phyloP scores from a whole-genome alignment of 2,113 vertebrate genomes.

The Ciconia stormi region DNA sequence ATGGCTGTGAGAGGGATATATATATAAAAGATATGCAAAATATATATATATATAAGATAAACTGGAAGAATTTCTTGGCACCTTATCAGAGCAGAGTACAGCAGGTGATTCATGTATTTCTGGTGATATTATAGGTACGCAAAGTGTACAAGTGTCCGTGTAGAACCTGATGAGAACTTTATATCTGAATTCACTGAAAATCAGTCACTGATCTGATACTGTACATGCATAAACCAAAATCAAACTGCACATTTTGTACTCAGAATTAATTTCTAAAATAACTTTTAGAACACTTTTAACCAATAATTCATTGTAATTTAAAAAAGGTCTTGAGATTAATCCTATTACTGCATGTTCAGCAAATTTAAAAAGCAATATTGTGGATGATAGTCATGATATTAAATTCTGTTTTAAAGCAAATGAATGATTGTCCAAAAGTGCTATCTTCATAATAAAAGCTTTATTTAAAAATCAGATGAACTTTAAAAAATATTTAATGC shows the following conservation, averaged over 20 bases:
- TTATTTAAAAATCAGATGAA: not conserved
- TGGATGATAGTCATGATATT: not conserved
- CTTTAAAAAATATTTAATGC: not conserved
- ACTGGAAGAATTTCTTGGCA: not conserved
- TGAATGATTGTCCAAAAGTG: not conserved
- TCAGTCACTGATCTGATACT: not conserved
- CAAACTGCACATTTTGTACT: not conserved
- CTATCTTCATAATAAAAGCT: not conserved
- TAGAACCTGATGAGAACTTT: not conserved
- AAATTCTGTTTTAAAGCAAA: not conserved
- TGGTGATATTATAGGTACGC: not conserved
- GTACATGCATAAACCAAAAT: not conserved
- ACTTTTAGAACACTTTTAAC: not conserved
- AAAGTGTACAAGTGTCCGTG: not conserved
- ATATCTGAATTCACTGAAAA: not conserved
- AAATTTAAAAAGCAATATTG: not conserved
- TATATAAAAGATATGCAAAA: not conserved
- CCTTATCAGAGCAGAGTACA: not conserved
- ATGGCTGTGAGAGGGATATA: rapidly evolving
- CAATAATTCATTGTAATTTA: not conserved
- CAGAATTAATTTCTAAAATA: not conserved
- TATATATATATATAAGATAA: not conserved
- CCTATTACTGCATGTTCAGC: not conserved
- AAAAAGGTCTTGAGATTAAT: not conserved
- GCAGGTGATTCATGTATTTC: not conserved